These are phyloP conservation scores for Pantala flavescens DNA, from an alignment of 1,140 invertebrate species.

Conservation along the genomic window DNA sequence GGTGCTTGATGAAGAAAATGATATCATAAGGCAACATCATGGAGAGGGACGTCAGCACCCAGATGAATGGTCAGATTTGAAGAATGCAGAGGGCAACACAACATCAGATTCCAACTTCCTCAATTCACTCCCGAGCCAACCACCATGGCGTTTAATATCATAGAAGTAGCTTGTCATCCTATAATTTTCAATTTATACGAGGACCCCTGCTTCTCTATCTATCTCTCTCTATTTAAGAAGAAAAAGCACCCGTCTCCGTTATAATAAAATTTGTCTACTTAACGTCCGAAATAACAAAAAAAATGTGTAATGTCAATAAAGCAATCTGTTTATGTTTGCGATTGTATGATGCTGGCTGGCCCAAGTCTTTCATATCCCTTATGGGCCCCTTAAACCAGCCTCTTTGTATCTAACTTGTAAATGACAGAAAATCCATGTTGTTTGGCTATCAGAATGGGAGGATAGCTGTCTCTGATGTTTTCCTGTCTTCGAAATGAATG, in stretches of 20 bases:
- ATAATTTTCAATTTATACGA: background rate
- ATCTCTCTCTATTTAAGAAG: too few species aligned
- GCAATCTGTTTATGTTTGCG: background rate
- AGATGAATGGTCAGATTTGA: background rate
- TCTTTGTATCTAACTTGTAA: background rate
- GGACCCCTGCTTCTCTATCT: too few species aligned
- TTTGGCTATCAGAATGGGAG: background rate
- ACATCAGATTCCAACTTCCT: background rate
- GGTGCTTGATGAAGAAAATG: background rate
- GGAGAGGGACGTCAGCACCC: background rate
- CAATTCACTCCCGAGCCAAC: background rate
- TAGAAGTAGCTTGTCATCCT: background rate
- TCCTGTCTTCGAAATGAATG: constrained; percentile 1
- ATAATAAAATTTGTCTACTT: too few species aligned
- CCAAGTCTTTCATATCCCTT: constrained; percentile 9
- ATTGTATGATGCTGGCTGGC: background rate
- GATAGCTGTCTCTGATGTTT: background rate
- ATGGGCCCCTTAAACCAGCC: background rate
- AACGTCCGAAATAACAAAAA: background rate
- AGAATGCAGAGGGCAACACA: background rate
- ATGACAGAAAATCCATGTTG: background rate
- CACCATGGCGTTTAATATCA: background rate
- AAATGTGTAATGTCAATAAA: background rate
- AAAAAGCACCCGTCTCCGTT: too few species aligned
- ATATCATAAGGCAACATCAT: background rate